Evolutionary conservation across 2,113 vertebrate genomes (phyloP).

Genomic region (Phodopus roborovskii): DNA sequence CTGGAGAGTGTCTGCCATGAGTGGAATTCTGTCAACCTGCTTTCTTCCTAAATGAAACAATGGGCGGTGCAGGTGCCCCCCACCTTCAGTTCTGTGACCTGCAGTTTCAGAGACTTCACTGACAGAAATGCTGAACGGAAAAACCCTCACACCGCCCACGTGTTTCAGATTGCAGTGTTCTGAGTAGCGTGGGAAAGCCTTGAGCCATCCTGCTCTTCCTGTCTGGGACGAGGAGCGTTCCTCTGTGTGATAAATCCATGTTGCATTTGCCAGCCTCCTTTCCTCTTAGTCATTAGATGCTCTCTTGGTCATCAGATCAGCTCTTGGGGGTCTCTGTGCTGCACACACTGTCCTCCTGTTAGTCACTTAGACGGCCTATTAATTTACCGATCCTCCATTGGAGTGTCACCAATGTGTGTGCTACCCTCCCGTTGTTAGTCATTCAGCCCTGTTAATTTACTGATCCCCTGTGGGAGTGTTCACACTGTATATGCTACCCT

Average conservation of each 20-base stretch:
- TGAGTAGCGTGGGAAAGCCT: neutral
- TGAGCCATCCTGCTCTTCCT: neutral
- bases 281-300: neutral
- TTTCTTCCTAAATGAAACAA: neutral
- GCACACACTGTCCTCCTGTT: neutral
- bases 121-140: neutral
- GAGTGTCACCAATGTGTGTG: too few relatives aligned
- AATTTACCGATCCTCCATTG: too few relatives aligned
- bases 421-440: neutral
- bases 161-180: neutral
- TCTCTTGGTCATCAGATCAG: neutral
- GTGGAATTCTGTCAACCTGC: neutral
- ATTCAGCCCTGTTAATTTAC: neutral
- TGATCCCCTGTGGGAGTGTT: neutral
- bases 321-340: neutral
- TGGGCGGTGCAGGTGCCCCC: rapidly evolving
- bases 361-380: neutral
- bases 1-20: neutral
- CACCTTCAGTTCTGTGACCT: neutral
- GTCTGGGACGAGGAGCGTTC: neutral
- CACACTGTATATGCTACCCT: neutral
- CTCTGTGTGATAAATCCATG: neutral
- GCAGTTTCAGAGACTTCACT: neutral
- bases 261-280: neutral
- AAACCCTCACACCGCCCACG: neutral